A percentile compares a stretch with the other conserved stretches of the same genome.
Evolutionary conservation across 2,888 invertebrate genomes (phyloP).

Genomic region (Drosophila anomelani): DNA sequence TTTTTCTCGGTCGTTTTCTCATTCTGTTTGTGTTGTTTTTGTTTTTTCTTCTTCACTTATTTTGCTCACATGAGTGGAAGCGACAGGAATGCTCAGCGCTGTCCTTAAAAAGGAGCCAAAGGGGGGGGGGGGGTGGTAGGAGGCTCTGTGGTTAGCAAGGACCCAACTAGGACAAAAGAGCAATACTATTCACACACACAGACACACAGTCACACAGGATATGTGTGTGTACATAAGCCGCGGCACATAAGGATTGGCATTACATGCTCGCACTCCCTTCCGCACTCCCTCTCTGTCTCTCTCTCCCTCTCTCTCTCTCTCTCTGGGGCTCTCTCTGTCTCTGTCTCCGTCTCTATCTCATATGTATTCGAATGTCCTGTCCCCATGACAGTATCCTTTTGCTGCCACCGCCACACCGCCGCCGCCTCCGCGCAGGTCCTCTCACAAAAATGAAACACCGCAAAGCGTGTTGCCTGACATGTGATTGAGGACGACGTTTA

Average conservation of each 20-base stretch:
- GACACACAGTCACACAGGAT: conserved; percentile 26
- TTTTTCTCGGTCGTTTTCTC: conserved; percentile 7
- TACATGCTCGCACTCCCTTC: conserved; percentile 40
- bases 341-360: conserved; percentile 56
- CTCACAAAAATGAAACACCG: conserved; percentile 74
- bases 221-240: conserved; percentile 19
- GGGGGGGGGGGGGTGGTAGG: background rate
- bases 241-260: conserved; percentile 41
- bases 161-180: conserved; percentile 79
- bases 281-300: conserved; percentile 9
- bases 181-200: conserved; percentile 64
- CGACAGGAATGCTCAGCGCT: conserved; percentile 67
- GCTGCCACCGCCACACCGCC: conserved; percentile 19
- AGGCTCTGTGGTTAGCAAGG: conserved; percentile 67
- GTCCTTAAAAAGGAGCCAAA: conserved; percentile 6
- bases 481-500: conserved; percentile 80
- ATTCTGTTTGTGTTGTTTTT: conserved; percentile 21
- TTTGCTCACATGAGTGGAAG: conserved; percentile 71
- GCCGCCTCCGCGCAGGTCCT: conserved; percentile 22
- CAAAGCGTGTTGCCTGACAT: conserved; percentile 78
- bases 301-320: background rate
- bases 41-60: conserved; percentile 42
- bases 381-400: conserved; percentile 37
- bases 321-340: conserved; percentile 2
- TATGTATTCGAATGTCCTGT: conserved; percentile 47